Base-by-base conservation (phyloP, 2,888 invertebrate species). In the Eristalis tenax region DNA sequence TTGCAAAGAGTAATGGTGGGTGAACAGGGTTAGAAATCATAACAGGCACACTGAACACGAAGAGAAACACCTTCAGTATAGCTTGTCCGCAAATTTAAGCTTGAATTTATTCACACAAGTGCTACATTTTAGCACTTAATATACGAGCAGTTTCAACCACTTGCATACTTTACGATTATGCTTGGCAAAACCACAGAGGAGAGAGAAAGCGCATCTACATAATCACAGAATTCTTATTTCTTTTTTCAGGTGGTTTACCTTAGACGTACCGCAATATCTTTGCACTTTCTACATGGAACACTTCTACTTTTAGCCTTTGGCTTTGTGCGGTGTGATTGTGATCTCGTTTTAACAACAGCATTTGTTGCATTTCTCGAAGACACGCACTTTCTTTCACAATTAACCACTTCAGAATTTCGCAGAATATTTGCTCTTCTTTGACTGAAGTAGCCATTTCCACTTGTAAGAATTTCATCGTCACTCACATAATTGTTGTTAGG, bases 251-350 rank as follows among this genome's bases (percentile, higher is more conserved):
- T 76, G 68, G 28, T 70, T 81, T 92, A 91, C 92, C 92, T 92
- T 83, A 92, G 89, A 88, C 91, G 91, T 73, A 91, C 90, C 88
- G 92, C 92, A 85, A 90, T 83, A 79, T 92, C 90, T 78, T 90
- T 91, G 83, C 92, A 92, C 89, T 92, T 92, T 89, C 90, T 89
- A 83, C 92, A 92, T 90, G 92, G 92, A 91, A 92, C 92, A 89
- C 85, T 89, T 83, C 85, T 83, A 28, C 63, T 88, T 71, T 78
- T 84, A 61, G 69, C 63, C n/a, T 59, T 77, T 8, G 66, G 18
- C 22, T 70, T 40, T 4, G 57, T 35, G 40, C 43, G 76, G 10
- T 10, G 28, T 28, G 69, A 57, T 50, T 64, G 59, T 8, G 43
- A 82, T 74, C 74, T 77, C 0, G 65, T 35, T 73, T 73, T 73